Conservation (phyloP, 2,888 invertebrate genomes). For the Mimas tiliae region DNA sequence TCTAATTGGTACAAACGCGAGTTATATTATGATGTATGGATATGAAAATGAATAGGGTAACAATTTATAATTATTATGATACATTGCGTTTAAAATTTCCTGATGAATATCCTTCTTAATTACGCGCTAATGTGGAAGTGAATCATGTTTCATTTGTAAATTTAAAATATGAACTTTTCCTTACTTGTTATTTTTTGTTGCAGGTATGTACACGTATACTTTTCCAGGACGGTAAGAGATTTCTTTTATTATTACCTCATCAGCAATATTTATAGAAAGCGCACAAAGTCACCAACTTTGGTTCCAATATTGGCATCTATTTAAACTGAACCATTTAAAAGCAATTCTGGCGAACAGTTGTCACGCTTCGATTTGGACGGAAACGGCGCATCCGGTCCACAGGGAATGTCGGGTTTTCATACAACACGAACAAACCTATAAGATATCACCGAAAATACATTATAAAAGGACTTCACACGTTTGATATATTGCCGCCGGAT, state of each 20-base stretch:
- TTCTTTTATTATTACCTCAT: not conserved
- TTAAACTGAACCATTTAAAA: slow-evolving; percentile 35
- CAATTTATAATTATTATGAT: slow-evolving; percentile 63
- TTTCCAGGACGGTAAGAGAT: slow-evolving; percentile 1
- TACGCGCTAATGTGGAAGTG: slow-evolving; percentile 34
- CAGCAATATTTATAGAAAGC: not conserved
- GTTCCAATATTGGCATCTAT: slow-evolving; percentile 8
- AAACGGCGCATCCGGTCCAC: slow-evolving; percentile 63
- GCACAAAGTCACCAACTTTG: slow-evolving; percentile 2
- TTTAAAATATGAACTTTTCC: not conserved
- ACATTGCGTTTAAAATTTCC: slow-evolving; percentile 47
- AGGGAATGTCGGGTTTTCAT: slow-evolving; percentile 57
- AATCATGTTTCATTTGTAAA: slow-evolving; percentile 33
- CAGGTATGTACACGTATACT: slow-evolving; percentile 60
- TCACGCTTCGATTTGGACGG: slow-evolving; percentile 53
- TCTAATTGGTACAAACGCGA: slow-evolving; percentile 72
- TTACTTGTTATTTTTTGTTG: slow-evolving; percentile 43
- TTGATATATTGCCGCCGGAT: slow-evolving; percentile 69
- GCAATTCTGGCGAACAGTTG: slow-evolving; percentile 45
- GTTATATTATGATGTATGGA: slow-evolving; percentile 70
- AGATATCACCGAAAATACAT: slow-evolving; percentile 66
- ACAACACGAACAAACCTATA: slow-evolving; percentile 60
- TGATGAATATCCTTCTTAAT: slow-evolving; percentile 48
- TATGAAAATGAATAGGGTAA: slow-evolving; percentile 69
- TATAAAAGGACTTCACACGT: slow-evolving; percentile 59